Evolutionary conservation across 2,113 vertebrate genomes (phyloP).

Genomic region (Formicarius rufipectus): DNA sequence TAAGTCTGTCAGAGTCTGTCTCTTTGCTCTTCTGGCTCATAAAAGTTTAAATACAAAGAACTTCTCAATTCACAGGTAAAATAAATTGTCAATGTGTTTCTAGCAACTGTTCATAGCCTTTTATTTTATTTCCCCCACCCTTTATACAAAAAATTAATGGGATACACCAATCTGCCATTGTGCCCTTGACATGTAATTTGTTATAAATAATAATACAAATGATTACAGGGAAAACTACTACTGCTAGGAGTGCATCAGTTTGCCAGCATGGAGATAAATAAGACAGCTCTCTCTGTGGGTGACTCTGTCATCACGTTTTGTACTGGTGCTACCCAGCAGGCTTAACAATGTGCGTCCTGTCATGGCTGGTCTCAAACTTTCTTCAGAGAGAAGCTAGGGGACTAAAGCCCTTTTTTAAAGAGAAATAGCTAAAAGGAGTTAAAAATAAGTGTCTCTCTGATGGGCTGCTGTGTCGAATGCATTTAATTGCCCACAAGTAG

Average conservation of each 20-base stretch:
- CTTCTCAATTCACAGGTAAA: constrained; percentile 29
- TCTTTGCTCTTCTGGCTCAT: neutral
- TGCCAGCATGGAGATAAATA: constrained; percentile 52
- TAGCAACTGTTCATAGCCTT: constrained; percentile 23
- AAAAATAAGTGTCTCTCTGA: constrained; percentile 8
- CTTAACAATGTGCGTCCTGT: constrained; percentile 20
- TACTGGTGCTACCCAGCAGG: constrained; percentile 2
- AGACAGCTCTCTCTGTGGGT: constrained; percentile 55
- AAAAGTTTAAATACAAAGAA: constrained; percentile 27
- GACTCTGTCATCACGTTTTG: constrained; percentile 39
- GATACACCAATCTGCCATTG: constrained; percentile 26
- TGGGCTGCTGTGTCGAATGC: neutral
- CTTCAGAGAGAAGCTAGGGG: constrained; percentile 30
- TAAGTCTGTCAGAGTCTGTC: neutral
- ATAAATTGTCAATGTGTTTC: constrained; percentile 31
- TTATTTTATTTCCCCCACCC: constrained; percentile 34
- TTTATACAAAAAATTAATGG: constrained; percentile 52
- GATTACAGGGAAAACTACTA: constrained; percentile 33
- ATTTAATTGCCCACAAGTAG: constrained; percentile 47
- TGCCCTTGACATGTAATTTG: constrained; percentile 60
- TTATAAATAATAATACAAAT: constrained; percentile 70
- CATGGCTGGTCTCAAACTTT: constrained; percentile 36
- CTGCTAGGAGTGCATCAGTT: constrained; percentile 52
- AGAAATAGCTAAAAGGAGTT: constrained; percentile 16
- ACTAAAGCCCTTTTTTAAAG: neutral